Evolutionary conservation across 2,888 invertebrate genomes (phyloP).

Genomic region (Tanypteryx hageni): DNA sequence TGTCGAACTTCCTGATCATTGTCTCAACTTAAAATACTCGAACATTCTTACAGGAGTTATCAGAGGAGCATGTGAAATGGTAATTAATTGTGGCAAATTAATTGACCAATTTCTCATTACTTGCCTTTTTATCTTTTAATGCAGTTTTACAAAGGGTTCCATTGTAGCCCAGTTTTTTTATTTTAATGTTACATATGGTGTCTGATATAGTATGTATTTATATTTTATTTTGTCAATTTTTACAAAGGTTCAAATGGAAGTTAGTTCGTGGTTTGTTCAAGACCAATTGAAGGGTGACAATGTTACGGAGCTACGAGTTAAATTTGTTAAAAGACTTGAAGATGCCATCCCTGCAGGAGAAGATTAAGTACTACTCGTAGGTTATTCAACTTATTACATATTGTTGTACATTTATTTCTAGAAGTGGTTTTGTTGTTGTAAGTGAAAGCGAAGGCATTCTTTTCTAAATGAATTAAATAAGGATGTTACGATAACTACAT

Average conservation of each 20-base stretch:
- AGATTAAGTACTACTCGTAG: conserved; percentile 80
- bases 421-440: not conserved
- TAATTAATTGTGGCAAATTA: conserved; percentile 72
- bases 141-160: not conserved
- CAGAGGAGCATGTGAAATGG: conserved; percentile 98
- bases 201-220: not conserved
- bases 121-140: not conserved
- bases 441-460: not conserved
- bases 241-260: conserved; percentile 88
- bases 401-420: not conserved
- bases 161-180: not conserved
- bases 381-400: not conserved
- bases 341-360: conserved; percentile 99
- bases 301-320: conserved; percentile 94
- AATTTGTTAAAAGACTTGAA: conserved; percentile 95
- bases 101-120: not conserved
- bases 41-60: conserved; percentile 94
- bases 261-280: conserved; percentile 95
- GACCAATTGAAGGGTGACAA: conserved; percentile 97
- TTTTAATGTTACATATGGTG: not conserved
- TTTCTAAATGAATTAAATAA: not conserved
- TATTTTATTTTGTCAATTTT: conserved; percentile 65
- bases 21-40: conserved; percentile 91
- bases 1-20: conserved; percentile 94
- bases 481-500: too few relatives aligned